Base-by-base conservation (phyloP, 1,140 invertebrate genomes). In the Drusus annulatus region DNA sequence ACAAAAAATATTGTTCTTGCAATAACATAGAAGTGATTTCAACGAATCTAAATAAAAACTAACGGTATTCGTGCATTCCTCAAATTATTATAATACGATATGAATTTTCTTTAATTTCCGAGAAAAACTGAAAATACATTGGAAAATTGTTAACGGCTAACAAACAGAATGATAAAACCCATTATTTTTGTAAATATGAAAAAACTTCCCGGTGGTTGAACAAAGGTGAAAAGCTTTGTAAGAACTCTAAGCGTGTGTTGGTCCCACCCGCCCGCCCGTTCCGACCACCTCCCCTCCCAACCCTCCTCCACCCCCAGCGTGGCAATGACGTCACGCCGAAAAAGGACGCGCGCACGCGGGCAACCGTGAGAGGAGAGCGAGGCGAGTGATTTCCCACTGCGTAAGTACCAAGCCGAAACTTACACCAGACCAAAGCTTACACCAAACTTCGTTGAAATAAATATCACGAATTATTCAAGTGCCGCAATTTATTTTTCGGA, bases 301-400 rank as follows among this genome's bases (percentile, higher is more conserved):
- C 56, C 2, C 31, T 0, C 78, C 68, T 36, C 56, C 77, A 51
- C 68, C 80, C 76, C 78, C 74, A 77, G 25, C 78, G 51, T 78
- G 69, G 31, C 65, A 73, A 80, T 84, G 84, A 84, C 84, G 84
- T 84, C 84, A 84, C 78, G 73, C 36, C 79, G 69, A 45, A 84
- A 75, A 71, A 51, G 76, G 80, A 79, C 54, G 73, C 52, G 31
- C 69, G 31, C 79, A 56, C 8, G 28, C 51, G 15, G 60, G 31
- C n/a, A 36, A 7, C 31, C 28, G 54, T 5, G 10, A 23, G 28
- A 63, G 17, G 31, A 21, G 19, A 60, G 31, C 3, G 63, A 54
- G 62, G 4, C 16, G 68, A 28, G 25, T 63, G 63, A 28, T 19
- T 71, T 71, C 68, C 68, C 68, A 51, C 17, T 16, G 68, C 36